Percentiles rank a stretch among this genome's conserved stretches.
Conservation (phyloP, 2,113 vertebrate species). For the Centropus unirufus region DNA sequence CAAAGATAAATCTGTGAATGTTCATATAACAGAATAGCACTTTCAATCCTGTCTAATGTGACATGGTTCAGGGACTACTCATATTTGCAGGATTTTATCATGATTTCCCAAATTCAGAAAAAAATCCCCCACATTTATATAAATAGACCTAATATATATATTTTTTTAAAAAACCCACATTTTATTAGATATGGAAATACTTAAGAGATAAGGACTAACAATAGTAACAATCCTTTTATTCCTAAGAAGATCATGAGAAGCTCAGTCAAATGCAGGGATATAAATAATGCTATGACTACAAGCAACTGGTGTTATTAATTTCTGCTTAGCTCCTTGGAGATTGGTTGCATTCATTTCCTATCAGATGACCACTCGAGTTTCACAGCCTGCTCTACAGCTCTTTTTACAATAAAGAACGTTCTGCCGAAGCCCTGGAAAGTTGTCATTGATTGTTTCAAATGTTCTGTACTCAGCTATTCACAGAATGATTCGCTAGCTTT, state of each 20-base stretch:
- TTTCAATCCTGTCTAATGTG: neutral
- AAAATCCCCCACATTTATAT: neutral
- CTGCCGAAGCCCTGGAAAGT: constrained; percentile 34
- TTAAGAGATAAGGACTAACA: neutral
- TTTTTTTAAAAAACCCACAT: fast-evolving
- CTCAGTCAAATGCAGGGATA: neutral
- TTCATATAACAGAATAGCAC: neutral
- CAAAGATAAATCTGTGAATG: neutral
- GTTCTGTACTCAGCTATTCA: constrained; percentile 53
- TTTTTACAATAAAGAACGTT: constrained; percentile 5
- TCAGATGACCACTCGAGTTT: constrained; percentile 27
- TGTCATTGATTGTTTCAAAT: constrained; percentile 59
- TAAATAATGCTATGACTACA: neutral
- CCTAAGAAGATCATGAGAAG: neutral
- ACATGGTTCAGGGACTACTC: neutral
- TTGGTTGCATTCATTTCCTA: constrained; percentile 14
- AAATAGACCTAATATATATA: neutral
- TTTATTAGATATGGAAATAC: neutral
- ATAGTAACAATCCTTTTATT: neutral
- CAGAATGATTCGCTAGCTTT: constrained; percentile 43
- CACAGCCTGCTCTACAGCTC: neutral
- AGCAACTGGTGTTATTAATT: neutral
- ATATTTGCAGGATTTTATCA: neutral
- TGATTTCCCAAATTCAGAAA: neutral
- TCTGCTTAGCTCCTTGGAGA: constrained; percentile 21